These are phyloP conservation scores for Diabrotica balteata DNA, from an alignment of 2,888 invertebrate genomes.

Conservation along the genomic window DNA sequence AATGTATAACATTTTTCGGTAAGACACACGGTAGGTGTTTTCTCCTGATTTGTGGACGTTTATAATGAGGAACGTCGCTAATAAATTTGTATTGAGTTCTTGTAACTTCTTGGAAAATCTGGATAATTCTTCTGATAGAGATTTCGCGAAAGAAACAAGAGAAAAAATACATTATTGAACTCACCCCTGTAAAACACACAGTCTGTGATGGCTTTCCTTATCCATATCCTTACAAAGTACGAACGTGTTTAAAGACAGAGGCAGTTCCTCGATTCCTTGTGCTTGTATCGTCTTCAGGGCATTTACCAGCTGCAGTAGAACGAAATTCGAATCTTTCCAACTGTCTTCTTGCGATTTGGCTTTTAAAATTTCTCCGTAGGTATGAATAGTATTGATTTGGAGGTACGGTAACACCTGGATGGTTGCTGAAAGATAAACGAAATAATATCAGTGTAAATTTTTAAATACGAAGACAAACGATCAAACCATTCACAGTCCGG, in stretches of 20 bases:
- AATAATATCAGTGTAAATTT: not conserved
- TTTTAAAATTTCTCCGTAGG: slow-evolving; percentile 71
- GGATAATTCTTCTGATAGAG: too few relatives aligned
- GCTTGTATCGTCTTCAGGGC: slow-evolving; percentile 84
- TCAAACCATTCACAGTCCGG: too few relatives aligned
- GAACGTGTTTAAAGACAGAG: slow-evolving; percentile 74
- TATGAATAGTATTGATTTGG: slow-evolving; percentile 77
- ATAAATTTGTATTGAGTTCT: too few relatives aligned
- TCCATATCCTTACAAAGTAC: slow-evolving; percentile 74
- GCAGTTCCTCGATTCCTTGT: slow-evolving; percentile 81
- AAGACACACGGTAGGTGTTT: too few relatives aligned
- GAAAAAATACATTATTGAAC: slow-evolving; percentile 37
- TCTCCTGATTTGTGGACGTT: not conserved
- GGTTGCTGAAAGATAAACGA: slow-evolving; percentile 66
- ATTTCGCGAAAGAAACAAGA: not conserved
- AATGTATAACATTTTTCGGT: too few relatives aligned
- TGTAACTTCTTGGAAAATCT: too few relatives aligned
- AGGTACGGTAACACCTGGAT: slow-evolving; percentile 77
- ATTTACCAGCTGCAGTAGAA: slow-evolving; percentile 81
- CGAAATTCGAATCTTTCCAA: slow-evolving; percentile 75
- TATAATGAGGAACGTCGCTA: too few relatives aligned
- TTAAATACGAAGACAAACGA: not conserved
- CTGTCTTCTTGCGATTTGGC: slow-evolving; percentile 61
- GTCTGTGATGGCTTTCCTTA: slow-evolving; percentile 68
- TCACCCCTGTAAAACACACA: slow-evolving; percentile 81